Conservation (phyloP, 2,113 vertebrate genomes). For the Dermatemys mawii region DNA sequence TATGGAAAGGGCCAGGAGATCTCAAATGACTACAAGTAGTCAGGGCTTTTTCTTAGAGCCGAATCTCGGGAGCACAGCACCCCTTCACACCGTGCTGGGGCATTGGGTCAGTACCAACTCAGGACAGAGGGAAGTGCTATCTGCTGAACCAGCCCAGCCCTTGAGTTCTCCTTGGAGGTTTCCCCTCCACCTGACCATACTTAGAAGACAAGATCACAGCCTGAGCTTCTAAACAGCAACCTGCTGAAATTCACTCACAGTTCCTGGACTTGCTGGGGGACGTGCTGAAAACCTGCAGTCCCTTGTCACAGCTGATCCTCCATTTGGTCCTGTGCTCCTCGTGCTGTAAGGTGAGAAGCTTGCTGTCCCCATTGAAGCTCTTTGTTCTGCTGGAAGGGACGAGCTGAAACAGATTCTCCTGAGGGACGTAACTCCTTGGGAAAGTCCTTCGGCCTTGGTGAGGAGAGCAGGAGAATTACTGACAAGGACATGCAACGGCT, state of each 20-base stretch:
- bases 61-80: neutral
- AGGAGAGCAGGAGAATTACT: neutral
- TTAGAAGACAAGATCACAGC: neutral
- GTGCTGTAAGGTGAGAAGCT: slow-evolving; percentile 79
- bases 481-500: neutral
- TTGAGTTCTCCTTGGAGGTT: neutral
- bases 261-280: slow-evolving; percentile 60
- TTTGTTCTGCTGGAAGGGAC: slow-evolving; percentile 88
- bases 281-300: slow-evolving; percentile 63
- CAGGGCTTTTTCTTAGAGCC: neutral
- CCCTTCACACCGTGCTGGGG: too few relatives aligned
- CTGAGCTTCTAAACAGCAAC: rapidly evolving
- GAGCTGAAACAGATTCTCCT: slow-evolving; percentile 90
- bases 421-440: slow-evolving; percentile 90
- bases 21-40: neutral
- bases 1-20: rapidly evolving
- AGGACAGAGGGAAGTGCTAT: neutral
- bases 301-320: slow-evolving; percentile 75
- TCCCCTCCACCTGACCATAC: too few relatives aligned
- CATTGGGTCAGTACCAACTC: neutral
- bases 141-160: neutral
- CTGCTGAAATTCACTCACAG: slow-evolving; percentile 56
- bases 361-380: slow-evolving; percentile 87
- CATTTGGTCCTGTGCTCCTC: slow-evolving; percentile 80
- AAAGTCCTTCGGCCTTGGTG: slow-evolving; percentile 88